Base-by-base conservation (phyloP, 2,888 invertebrate species). In the Acanthosoma haemorrhoidale region DNA sequence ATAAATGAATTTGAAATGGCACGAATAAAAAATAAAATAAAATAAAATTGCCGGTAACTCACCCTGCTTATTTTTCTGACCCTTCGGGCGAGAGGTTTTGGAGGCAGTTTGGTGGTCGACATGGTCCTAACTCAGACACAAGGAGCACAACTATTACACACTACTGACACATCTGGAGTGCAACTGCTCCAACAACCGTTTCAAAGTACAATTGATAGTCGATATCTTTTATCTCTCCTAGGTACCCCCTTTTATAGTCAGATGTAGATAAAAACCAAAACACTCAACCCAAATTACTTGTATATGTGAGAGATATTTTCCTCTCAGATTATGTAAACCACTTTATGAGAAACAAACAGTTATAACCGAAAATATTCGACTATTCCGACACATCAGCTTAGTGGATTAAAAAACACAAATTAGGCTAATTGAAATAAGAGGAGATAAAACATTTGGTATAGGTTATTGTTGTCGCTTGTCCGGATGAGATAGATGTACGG, bases 1-100 rank as follows among this genome's bases (percentile, higher is more conserved):
- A n/a, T n/a, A n/a, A n/a, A n/a, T n/a, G n/a, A n/a, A n/a, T n/a
- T n/a, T n/a, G n/a, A n/a, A n/a, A n/a, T n/a, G n/a, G n/a, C n/a
- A n/a, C n/a, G n/a, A n/a, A n/a, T n/a, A n/a, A n/a, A n/a, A n/a
- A 59, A 16, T 18, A 60, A n/a, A 66, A 66, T n/a, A 11, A n/a
- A 8, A 43, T 16, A 29, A 31, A 31, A 43, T n/a, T 13, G n/a
- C 31, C 32, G 57, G 57, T 59, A 67, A 71, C 73, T 73, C 41
- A 73, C 73, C 70, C 73, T 71, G 70, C 73, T 73, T 63, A 73
- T 73, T 71, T 73, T 73, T 18, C 73, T 58, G 58, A 72, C 68
- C 66, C 72, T 70, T 31, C 72, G 61, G 3, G 70, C 72, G 68
- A 72, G 57, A 18, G 72, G 72, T 60, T 72, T 72, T 32, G 68